Evolutionary conservation across 2,797 vertebrate genomes (phyloP), one percentile per base, ranked within the genome.

Genomic region (Rachycentron canadum): DNA sequence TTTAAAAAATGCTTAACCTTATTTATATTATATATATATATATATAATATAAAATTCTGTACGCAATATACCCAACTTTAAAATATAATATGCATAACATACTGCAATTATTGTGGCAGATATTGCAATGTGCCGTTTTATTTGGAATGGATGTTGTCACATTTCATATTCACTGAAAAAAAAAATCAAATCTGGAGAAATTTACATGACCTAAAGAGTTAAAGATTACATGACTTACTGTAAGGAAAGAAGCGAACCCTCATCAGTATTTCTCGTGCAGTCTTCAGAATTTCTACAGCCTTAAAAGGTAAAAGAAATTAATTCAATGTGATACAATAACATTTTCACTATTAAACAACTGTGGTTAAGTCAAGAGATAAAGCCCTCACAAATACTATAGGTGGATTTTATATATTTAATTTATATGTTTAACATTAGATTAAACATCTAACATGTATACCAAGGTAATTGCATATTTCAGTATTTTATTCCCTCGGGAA

Each of bases 211-310:
- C 12, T 7, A 7, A 49, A 63, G 49, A 16, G 12, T 47, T 47
- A 9, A 47, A 47, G 43, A 47, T 47, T 47, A 9, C 7, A 21
- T 47, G 5, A 93, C 98, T 97, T 94, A 99, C 98, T 99, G 92
- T 99, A 99, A 74, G 97, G 98, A 87, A 99, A 99, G 93, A 97
- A 99, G 28, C 97, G 96, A 53, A 99, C 98, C 1, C 96, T 96
- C 98, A 99, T 99, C 67, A 96, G 93, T 89, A 99, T 99, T 92
- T 99, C 98, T 56, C 96, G 94, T 0, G 98, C 98, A 0, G 97
- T 98, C 93, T 99, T 99, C 89, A 99, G 91, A 90, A 99, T 99
- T 85, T 99, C 97, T 78, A 99, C 98, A 43, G 98, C 98, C 98
- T 99, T 64, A n/a, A 86, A 63, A 73, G 8, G 30, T 23, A 45